Base-by-base conservation (phyloP, 2,888 invertebrate genomes). In the Leucania comma region DNA sequence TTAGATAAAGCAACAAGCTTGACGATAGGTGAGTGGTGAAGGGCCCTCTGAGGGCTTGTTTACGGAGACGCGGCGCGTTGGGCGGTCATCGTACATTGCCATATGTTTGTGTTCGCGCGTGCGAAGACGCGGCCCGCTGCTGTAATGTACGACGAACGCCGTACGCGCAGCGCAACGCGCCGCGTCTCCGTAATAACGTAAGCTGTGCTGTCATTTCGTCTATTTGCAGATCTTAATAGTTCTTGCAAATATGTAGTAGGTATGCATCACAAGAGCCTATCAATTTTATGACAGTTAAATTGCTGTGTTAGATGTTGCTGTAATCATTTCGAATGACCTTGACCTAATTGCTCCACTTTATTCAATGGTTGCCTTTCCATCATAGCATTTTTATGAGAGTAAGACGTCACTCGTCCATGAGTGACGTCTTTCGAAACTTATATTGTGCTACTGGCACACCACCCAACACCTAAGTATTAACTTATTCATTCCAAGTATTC, bases 401-500 rank as follows among this genome's bases (percentile, higher is more conserved):
- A 8, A 29, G 6, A 42, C 2, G n/a, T n/a, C 32, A 35, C n/a
- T n/a, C n/a, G n/a, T 32, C 22, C 22, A 56, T 56, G 32, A 14
- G 22, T n/a, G n/a, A n/a, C n/a, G n/a, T 32, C 5, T 22, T 56
- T 56, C 29, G 9, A 57, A 35, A 57, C n/a, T 22, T 54, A 9
- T n/a, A 35, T 38, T 9, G 17, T 59, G 48, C 50, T 29, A 38
- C n/a, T 26, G 46, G 14, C 17, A 64, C 20, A 38, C 12, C 22
- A 54, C 29, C 20, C n/a, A 38, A 64, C 46, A n/a, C 58, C 65
- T 17, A 75, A 58, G 20, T 26, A 54, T 68, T 82, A 58, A 70
- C 62, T 62, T 73, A 82, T 82, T 72, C 82, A 78, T 75, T 54
- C 51, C 68, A 17, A 64, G 81, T 70, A 62, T 38, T 48, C 53